Conservation (phyloP, 2,888 invertebrate genomes). For the Oscheius sp. region DNA sequence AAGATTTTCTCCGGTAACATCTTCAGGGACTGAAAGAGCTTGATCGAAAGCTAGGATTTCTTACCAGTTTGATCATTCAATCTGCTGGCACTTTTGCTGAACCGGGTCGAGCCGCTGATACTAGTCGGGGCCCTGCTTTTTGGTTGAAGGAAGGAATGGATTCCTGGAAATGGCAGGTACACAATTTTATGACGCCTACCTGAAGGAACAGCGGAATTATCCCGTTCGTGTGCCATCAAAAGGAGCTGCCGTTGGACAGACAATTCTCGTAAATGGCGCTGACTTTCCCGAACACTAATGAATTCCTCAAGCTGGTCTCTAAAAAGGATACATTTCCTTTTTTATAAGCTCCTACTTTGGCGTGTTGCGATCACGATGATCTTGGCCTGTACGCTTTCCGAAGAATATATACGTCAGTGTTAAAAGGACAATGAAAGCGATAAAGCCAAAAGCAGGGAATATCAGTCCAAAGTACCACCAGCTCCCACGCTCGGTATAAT, state of each 20-base stretch:
- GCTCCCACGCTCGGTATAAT: slow-evolving; percentile 18
- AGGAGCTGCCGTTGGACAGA: slow-evolving; percentile 71
- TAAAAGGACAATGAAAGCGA: slow-evolving; percentile 67
- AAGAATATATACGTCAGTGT: slow-evolving; percentile 70
- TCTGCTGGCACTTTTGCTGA: slow-evolving; percentile 55
- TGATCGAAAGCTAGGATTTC: neutral
- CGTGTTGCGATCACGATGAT: slow-evolving; percentile 73
- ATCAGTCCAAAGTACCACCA: slow-evolving; percentile 42
- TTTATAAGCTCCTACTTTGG: slow-evolving; percentile 61
- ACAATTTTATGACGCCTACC: slow-evolving; percentile 35
- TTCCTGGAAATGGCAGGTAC: slow-evolving; percentile 46
- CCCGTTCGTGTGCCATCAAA: slow-evolving; percentile 59
- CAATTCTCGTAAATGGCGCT: slow-evolving; percentile 70
- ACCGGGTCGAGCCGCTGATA: slow-evolving; percentile 42
- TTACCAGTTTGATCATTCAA: slow-evolving; percentile 46
- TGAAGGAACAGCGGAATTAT: slow-evolving; percentile 48
- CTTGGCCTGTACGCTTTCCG: slow-evolving; percentile 72
- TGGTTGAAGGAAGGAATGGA: slow-evolving; percentile 59
- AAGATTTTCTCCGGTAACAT: slow-evolving; percentile 23
- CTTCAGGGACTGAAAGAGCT: slow-evolving; percentile 19
- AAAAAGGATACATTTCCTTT: slow-evolving; percentile 13
- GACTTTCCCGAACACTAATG: slow-evolving; percentile 68
- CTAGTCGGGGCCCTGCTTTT: slow-evolving; percentile 47
- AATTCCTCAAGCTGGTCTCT: slow-evolving; percentile 72
- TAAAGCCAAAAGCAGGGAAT: slow-evolving; percentile 62